Conservation (phyloP, 2,888 invertebrate genomes). For the Dryobotodes eremita region DNA sequence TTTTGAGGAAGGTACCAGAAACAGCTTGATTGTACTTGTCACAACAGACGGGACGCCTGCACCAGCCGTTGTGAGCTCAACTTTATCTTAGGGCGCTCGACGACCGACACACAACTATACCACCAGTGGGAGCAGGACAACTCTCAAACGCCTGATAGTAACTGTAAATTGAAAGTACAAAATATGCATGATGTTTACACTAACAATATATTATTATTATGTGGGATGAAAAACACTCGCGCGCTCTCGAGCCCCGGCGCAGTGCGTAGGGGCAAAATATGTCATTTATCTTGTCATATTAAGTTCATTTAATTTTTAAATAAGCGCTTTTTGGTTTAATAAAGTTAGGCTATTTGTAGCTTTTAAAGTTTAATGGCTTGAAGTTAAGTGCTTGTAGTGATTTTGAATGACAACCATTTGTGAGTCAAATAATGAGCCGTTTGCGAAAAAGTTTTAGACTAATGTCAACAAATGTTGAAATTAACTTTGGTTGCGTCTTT, state of each 20-base stretch:
- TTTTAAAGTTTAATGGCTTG: conserved; percentile 30
- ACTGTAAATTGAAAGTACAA: background rate
- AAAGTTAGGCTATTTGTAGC: conserved; percentile 36
- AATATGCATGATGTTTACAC: background rate
- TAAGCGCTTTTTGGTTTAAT: conserved; percentile 33
- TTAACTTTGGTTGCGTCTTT: background rate
- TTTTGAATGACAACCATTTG: conserved; percentile 6
- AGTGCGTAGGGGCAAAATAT: conserved; percentile 10
- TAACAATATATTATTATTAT: background rate
- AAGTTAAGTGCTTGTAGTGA: conserved; percentile 13
- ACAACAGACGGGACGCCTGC: background rate
- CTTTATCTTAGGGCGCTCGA: background rate
- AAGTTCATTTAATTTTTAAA: conserved; percentile 38
- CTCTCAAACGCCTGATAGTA: background rate
- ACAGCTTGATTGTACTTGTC: background rate
- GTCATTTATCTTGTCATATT: conserved; percentile 56
- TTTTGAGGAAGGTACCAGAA: background rate
- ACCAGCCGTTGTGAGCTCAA: background rate
- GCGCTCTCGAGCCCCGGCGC: conserved; percentile 15
- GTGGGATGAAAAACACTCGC: conserved; percentile 1
- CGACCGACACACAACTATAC: background rate
- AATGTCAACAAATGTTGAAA: background rate
- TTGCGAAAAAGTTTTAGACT: background rate
- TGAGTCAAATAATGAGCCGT: background rate
- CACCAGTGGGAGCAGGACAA: background rate